Evolutionary conservation across 2,888 invertebrate genomes (phyloP).

Genomic region (Acrocera orbiculus): DNA sequence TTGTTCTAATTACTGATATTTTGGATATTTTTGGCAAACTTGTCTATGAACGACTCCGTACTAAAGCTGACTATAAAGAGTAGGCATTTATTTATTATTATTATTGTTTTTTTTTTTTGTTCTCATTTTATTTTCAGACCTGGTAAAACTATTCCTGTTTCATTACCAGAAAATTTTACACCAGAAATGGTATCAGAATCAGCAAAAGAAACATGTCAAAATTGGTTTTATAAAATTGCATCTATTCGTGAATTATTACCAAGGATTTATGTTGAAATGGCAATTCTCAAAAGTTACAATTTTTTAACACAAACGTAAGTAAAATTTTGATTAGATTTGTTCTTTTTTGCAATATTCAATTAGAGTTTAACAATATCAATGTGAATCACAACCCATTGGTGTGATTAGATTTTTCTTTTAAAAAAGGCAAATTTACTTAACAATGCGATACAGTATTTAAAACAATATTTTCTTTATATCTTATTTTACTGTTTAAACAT

Average conservation of each 20-base stretch:
- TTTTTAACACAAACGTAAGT: conserved; percentile 55
- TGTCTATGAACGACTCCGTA: conserved; percentile 66
- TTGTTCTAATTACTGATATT: conserved; percentile 89
- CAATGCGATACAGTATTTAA: too few species aligned
- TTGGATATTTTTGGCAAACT: conserved; percentile 85
- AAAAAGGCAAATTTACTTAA: too few species aligned
- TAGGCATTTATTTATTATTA: conserved; percentile 18
- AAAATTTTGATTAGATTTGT: too few species aligned
- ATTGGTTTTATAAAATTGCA: conserved; percentile 98
- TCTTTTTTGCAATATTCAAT: too few species aligned
- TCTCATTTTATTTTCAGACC: conserved; percentile 32
- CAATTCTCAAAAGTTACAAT: conserved; percentile 75
- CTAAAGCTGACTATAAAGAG: conserved; percentile 50
- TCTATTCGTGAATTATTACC: conserved; percentile 92
- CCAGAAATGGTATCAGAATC: conserved; percentile 64
- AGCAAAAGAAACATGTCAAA: conserved; percentile 90
- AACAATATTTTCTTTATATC: background rate
- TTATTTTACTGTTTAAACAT: background rate
- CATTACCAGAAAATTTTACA: conserved; percentile 49
- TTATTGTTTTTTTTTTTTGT: conserved; percentile 12
- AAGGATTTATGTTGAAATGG: conserved; percentile 83
- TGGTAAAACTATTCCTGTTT: conserved; percentile 33
- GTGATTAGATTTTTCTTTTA: too few species aligned
- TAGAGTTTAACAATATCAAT: too few species aligned
- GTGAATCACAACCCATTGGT: too few species aligned